Conservation (phyloP, 64 coral and sea anemone species). For the Montipora capricornis region DNA sequence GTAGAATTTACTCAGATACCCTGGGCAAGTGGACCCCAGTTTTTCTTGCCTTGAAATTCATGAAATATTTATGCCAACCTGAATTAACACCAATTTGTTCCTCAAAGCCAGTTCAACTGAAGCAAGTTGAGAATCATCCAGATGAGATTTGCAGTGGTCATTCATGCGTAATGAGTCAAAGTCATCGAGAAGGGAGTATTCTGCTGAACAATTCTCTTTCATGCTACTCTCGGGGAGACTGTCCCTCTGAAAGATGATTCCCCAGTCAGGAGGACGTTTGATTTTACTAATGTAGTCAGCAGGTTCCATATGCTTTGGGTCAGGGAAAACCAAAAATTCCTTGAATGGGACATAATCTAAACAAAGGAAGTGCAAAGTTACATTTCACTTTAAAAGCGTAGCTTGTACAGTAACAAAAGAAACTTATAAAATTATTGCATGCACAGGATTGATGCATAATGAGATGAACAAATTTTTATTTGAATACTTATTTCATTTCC, state of each 20-base stretch:
- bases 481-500: too few relatives aligned
- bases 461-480: too few relatives aligned
- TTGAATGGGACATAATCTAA: constrained; percentile 65
- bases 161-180: constrained; percentile 15
- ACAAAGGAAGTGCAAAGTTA: background rate
- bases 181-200: constrained; percentile 40
- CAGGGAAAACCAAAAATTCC: constrained; percentile 56
- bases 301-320: background rate
- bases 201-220: background rate
- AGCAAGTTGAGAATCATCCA: constrained; percentile 86
- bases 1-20: too few relatives aligned
- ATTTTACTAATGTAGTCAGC: constrained; percentile 50
- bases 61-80: constrained; percentile 19
- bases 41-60: background rate
- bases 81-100: constrained; percentile 79
- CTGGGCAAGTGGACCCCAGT: too few relatives aligned
- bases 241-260: constrained; percentile 41
- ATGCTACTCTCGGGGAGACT: background rate
- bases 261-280: constrained; percentile 48
- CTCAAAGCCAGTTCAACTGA: constrained; percentile 73
- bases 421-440: too few relatives aligned
- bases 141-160: background rate
- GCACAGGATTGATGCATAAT: too few relatives aligned
- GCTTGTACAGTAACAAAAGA: too few relatives aligned
- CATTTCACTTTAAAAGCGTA: too few relatives aligned